Percentiles rank a stretch among this genome's conserved stretches.
These are phyloP conservation scores for Siniperca obscura DNA, from an alignment of 2,797 vertebrate species.

Conservation along the genomic window DNA sequence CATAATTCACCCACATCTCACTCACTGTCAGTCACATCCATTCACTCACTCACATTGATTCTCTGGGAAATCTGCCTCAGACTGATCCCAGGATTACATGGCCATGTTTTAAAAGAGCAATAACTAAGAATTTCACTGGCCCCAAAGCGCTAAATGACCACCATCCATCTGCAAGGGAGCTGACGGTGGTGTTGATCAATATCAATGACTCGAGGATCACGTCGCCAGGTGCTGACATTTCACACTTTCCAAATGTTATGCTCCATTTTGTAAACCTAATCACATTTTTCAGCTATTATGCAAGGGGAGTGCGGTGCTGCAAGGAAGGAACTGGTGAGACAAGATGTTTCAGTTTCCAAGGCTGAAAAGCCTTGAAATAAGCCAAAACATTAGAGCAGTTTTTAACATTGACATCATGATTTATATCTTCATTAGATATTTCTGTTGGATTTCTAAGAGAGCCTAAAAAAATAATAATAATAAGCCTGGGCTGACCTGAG, in stretches of 20 bases:
- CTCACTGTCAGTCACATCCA: conserved; percentile 52
- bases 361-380: conserved; percentile 8
- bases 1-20: conserved; percentile 56
- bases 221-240: conserved; percentile 55
- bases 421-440: conserved; percentile 26
- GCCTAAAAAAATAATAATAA: not conserved
- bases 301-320: not conserved
- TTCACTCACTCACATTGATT: conserved; percentile 25
- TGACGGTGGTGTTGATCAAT: conserved; percentile 70
- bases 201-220: conserved; percentile 63
- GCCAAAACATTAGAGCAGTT: not conserved
- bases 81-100: conserved; percentile 29
- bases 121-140: conserved; percentile 47
- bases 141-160: conserved; percentile 47
- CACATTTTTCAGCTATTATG: conserved; percentile 51
- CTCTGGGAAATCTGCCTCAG: conserved; percentile 30
- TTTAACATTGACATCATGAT: conserved; percentile 17
- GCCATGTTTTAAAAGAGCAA: conserved; percentile 63
- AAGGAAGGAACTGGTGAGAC: conserved; percentile 7
- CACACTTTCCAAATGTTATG: conserved; percentile 57
- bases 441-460: not conserved
- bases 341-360: not conserved
- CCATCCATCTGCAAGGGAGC: conserved; percentile 55
- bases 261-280: conserved; percentile 58
- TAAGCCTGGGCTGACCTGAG: not conserved